Percentiles rank a stretch among this genome's conserved stretches.
These are phyloP conservation scores for Sciaenops ocellatus DNA, from an alignment of 2,797 vertebrate genomes.

Conservation along the genomic window DNA sequence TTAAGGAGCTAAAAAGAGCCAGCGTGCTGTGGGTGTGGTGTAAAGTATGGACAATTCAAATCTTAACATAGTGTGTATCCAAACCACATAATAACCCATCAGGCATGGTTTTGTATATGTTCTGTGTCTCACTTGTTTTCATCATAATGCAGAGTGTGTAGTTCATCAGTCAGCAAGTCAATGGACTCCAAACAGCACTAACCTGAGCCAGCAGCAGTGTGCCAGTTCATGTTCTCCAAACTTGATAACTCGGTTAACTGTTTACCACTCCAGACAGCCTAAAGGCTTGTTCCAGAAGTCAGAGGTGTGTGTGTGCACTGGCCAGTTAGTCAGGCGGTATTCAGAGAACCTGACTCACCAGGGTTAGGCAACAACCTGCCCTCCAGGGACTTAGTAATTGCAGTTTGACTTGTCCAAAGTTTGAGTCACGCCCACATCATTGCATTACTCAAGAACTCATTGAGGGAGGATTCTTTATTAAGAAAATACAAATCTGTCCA, in stretches of 20 bases:
- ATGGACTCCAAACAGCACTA: background rate
- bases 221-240: background rate
- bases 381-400: background rate
- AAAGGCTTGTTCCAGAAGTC: background rate
- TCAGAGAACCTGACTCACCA: background rate
- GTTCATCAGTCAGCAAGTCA: background rate
- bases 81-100: background rate
- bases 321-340: background rate
- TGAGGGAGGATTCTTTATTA: background rate
- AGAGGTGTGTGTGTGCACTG: conserved; percentile 11
- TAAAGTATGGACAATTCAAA: no score
- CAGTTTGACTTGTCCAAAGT: background rate
- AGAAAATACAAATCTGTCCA: background rate
- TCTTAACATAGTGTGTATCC: background rate
- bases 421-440: conserved; percentile 18
- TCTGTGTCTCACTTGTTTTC: background rate
- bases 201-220: background rate
- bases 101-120: background rate
- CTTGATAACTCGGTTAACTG: background rate
- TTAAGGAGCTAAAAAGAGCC: background rate
- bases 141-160: background rate
- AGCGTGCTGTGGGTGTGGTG: no score
- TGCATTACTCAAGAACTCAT: background rate
- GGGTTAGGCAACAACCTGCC: conserved; percentile 11
- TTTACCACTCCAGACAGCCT: background rate